Evolutionary conservation across 2,113 vertebrate genomes (phyloP), one percentile per base, ranked within the genome.

Genomic region (Bubo bubo): DNA sequence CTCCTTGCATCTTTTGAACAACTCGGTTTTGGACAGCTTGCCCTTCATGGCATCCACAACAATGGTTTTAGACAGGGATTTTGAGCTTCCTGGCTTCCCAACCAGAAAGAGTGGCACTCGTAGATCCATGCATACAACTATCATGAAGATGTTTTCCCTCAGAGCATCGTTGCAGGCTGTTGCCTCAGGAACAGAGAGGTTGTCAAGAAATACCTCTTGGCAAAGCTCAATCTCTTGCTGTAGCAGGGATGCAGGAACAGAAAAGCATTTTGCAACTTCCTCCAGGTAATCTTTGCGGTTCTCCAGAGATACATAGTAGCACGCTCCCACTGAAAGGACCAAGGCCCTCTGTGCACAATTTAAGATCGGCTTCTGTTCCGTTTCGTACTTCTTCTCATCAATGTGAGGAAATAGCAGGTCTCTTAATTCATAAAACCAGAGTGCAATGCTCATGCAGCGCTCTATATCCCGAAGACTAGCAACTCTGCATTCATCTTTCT

Each of bases 101-200:
- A 98, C 98, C 50, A 99, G 95, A 88, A 98, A 99, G 26, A 98
- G 98, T 4, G 98, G 98, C 79, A 99, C 98, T 90, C 97, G 97
- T 73, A 98, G 95, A 90, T 98, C 98, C 79, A 98, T 98, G 93
- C 98, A 98, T 67, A 98, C 82, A 66, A 98, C 98, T 98, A 98
- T 98, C 76, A 98, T 98, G 91, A 99, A 99, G 53, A 98, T 98
- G 35, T 99, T 99, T 83, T 99, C 98, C 96, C 98, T 98, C 43
- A 98, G 96, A 14, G 98, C 98, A 41, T 95, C 62, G 28, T 98
- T 98, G 94, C 97, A 97, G 35, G 98, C 98, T 30, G 97, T 98
- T 12, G 98, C 98, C 62, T 97, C 71, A 53, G 97, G 96, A 71
- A 98, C 95, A 47, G 97, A 21, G 71, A 98, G 89, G 41, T 98